Base-by-base conservation (phyloP, 2,113 vertebrate genomes). In the Cheirogaleus medius region DNA sequence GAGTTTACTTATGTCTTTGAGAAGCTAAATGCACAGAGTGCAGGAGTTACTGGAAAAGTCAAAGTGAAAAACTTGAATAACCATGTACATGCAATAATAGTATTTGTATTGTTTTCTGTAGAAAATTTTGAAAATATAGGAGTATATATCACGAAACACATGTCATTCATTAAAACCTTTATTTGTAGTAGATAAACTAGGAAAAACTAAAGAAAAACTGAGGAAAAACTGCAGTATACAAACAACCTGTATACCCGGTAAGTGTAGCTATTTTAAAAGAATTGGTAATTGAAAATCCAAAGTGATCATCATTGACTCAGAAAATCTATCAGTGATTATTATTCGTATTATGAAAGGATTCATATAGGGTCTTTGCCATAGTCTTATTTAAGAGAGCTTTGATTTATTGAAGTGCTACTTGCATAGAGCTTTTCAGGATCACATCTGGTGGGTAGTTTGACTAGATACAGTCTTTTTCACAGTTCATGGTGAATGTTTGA, bases 301-400 rank as follows among this genome's bases (percentile, higher is more conserved):
- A 86, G 29, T 90, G 60, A 66, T 71, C 68, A 76, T 17, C 52
- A 90, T 86, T 49, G 82, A 44, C 47, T 91, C 27, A 71, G 58
- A 88, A 94, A 90, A 60, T 60, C 58, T 60, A 60, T 27, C n/a
- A 82, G 29, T 88, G 54, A 27, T 86, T 90, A 32, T 64, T 87
- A 32, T 64, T 87, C 58, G 23, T 47, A 64, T 95, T 94, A 27
- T 29, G 49, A 56, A 95, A 95, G 42, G 71, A 94, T 82, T 94
- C 23, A 27, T 63, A 34, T 69, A 29, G 37, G 37, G 3, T 78
- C 58, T 14, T 64, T 25, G 42, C 54, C 58, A 27, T 69, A 63
- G 86, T 47, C 34, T 83, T 82, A 27, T 18, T 87, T 87, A 73
- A 71, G 60, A 94, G 64, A 74, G 47, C 54, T 85, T 54, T 85